Evolutionary conservation across 2,797 vertebrate species (phyloP).

Genomic region (Bucorvus abyssinicus): DNA sequence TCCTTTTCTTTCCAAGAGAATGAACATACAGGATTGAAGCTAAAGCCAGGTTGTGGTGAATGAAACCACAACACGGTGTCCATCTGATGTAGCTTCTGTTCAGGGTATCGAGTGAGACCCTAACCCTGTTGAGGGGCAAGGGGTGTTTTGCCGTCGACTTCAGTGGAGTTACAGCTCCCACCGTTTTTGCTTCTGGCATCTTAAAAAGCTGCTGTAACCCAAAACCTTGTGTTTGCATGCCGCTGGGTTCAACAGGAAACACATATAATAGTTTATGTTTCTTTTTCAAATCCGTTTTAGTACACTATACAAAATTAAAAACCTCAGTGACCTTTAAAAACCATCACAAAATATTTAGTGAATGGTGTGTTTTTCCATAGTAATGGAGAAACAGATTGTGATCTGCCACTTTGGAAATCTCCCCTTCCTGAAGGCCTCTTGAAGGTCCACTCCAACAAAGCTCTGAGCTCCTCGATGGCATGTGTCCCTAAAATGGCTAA

Average conservation of each 20-base stretch:
- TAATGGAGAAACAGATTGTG: not conserved
- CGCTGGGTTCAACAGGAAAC: conserved; percentile 54
- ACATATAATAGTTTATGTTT: conserved; percentile 40
- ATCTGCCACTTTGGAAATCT: not conserved
- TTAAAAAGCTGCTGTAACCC: conserved; percentile 44
- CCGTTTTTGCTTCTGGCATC: not conserved
- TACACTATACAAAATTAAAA: conserved; percentile 54
- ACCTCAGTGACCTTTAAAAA: conserved; percentile 59
- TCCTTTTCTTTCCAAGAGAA: not conserved
- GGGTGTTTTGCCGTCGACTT: not conserved
- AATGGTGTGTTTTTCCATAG: not conserved
- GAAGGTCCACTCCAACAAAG: not conserved
- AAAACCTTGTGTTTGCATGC: conserved; percentile 35
- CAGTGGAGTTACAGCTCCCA: not conserved
- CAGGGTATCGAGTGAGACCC: not conserved
- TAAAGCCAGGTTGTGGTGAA: not conserved
- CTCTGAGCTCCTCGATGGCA: not conserved
- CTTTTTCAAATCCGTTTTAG: conserved; percentile 51
- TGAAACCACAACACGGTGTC: not conserved
- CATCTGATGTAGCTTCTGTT: not conserved
- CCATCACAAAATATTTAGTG: not conserved
- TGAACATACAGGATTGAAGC: not conserved
- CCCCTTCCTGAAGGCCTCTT: not conserved
- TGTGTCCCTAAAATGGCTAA: not conserved
- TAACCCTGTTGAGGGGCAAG: not conserved